A percentile compares a stretch with the other conserved stretches of the same genome.
phyloP scores from a whole-genome alignment of 2,888 invertebrate genomes.

The Yponomeuta evonymella region DNA sequence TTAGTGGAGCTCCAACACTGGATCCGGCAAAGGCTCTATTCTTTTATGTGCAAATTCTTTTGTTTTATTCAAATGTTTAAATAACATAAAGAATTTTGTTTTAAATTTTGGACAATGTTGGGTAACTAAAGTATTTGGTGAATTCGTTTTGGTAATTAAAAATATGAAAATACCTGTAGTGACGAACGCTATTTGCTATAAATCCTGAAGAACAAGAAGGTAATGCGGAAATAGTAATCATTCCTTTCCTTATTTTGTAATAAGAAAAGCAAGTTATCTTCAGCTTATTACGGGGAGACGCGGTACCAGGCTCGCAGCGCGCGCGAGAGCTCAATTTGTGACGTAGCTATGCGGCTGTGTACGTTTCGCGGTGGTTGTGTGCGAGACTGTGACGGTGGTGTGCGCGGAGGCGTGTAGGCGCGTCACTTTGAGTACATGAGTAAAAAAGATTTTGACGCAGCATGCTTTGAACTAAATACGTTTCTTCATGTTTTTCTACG shows the following conservation, averaged over 20 bases:
- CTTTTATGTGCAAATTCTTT: background rate
- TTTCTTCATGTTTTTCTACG: no score
- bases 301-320: constrained; percentile 65
- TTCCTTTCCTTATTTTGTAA: constrained; percentile 43
- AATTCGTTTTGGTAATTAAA: background rate
- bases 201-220: constrained; percentile 24
- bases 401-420: constrained; percentile 33
- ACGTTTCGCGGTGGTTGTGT: background rate
- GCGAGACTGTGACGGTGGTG: constrained; percentile 28
- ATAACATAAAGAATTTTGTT: background rate
- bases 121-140: background rate
- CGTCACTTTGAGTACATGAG: background rate
- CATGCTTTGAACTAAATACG: no score
- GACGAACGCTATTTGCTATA: constrained; percentile 25
- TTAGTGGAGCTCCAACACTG: background rate
- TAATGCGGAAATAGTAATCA: constrained; percentile 55
- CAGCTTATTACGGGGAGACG: constrained; percentile 72
- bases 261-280: constrained; percentile 71
- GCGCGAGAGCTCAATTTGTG: constrained; percentile 54
- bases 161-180: background rate
- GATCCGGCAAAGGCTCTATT: background rate
- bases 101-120: background rate
- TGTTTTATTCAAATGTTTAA: background rate
- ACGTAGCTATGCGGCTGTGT: constrained; percentile 37
- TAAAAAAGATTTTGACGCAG: background rate